Evolutionary conservation across 2,888 invertebrate genomes (phyloP).

Genomic region (Tryphoninae sp.): DNA sequence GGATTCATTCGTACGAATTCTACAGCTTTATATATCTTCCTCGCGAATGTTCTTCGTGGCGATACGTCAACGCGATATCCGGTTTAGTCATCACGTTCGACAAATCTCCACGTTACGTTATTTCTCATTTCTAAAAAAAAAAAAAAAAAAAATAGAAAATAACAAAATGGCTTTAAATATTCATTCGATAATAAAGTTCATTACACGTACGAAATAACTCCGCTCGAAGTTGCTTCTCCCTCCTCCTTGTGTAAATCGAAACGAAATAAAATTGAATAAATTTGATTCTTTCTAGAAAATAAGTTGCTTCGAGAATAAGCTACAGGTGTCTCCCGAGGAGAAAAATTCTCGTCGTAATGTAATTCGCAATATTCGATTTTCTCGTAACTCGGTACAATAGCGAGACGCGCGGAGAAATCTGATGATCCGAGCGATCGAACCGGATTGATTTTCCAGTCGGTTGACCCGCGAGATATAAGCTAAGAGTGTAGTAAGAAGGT

Average conservation of each 20-base stretch:
- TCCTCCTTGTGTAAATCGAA: no score
- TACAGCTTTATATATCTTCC: background rate
- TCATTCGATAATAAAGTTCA: no score
- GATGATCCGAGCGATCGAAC: slow-evolving; percentile 13
- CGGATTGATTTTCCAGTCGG: slow-evolving; percentile 18
- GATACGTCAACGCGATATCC: no score
- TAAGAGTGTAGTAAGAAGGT: background rate
- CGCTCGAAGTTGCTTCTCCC: no score
- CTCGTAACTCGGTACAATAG: background rate
- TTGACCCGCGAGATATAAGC: slow-evolving; percentile 20
- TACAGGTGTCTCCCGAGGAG: background rate
- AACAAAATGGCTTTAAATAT: no score
- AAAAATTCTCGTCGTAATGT: background rate
- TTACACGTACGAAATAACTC: no score
- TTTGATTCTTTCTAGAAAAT: no score
- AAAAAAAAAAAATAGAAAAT: no score
- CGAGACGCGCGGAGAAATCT: background rate
- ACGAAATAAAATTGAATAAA: no score
- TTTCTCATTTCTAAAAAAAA: background rate
- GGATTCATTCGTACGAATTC: slow-evolving; percentile 16
- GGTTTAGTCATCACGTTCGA: no score
- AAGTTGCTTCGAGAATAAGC: no score
- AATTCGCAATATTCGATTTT: slow-evolving; percentile 18
- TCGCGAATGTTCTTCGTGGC: background rate
- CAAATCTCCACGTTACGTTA: no score